Conservation (phyloP, 2,113 vertebrate genomes). For the Laticauda laticaudata region DNA sequence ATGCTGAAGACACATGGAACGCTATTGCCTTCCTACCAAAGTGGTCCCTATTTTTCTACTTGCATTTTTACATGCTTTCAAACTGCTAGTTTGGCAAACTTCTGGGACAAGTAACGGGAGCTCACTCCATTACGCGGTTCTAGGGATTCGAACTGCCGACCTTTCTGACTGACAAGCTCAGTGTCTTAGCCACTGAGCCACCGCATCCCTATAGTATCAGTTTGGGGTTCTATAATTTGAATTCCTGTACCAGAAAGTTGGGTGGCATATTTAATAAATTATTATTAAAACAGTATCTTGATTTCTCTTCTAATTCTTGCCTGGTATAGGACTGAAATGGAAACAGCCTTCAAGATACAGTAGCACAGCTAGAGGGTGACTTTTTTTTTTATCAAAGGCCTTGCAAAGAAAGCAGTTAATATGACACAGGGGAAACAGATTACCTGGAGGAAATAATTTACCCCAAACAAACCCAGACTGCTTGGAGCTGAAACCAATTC, state of each 20-base stretch:
- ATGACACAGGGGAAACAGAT: background rate
- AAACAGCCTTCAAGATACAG: background rate
- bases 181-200: too few species aligned
- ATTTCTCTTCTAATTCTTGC: background rate
- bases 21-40: too few species aligned
- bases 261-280: background rate
- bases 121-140: too few species aligned
- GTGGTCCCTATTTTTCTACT: too few species aligned
- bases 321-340: background rate
- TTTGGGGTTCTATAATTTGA: background rate
- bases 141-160: too few species aligned
- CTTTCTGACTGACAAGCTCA: too few species aligned
- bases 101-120: too few species aligned
- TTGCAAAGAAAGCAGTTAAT: background rate
- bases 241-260: background rate
- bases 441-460: background rate
- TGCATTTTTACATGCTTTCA: too few species aligned
- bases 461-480: background rate
- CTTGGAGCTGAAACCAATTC: background rate
- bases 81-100: too few species aligned
- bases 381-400: background rate
- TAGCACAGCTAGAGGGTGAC: background rate
- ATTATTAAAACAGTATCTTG: background rate
- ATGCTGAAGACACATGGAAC: too few species aligned
- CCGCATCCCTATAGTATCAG: background rate